Evolutionary conservation across 1,140 invertebrate genomes (phyloP).

Genomic region (Adoxophyes honmai): DNA sequence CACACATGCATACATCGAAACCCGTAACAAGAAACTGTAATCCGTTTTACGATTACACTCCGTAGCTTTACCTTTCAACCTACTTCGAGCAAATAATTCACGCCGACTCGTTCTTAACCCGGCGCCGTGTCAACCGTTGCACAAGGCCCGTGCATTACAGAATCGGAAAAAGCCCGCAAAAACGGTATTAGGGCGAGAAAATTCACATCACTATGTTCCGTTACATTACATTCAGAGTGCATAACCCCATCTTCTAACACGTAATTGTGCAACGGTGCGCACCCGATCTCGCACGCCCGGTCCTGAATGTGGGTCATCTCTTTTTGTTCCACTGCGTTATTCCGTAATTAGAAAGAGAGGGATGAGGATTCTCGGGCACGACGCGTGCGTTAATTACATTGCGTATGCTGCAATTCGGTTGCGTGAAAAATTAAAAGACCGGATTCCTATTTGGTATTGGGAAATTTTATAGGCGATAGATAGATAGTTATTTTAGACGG

Average conservation of each 20-base stretch:
- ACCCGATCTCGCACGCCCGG: slow-evolving; percentile 70
- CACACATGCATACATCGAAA: too few relatives aligned
- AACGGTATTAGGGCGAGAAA: slow-evolving; percentile 71
- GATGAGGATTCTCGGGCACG: slow-evolving; percentile 38
- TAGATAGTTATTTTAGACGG: too few relatives aligned
- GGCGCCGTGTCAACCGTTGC: slow-evolving; percentile 35
- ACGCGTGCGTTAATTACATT: slow-evolving; percentile 26
- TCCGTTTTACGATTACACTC: neutral
- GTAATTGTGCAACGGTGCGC: slow-evolving; percentile 70
- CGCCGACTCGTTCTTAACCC: neutral
- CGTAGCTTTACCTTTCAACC: too few relatives aligned
- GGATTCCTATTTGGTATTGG: too few relatives aligned
- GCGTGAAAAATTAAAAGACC: slow-evolving; percentile 35
- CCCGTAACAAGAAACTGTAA: neutral
- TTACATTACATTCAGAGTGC: slow-evolving; percentile 63
- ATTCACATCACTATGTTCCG: slow-evolving; percentile 69
- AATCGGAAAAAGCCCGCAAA: slow-evolving; percentile 60
- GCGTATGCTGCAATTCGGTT: slow-evolving; percentile 44
- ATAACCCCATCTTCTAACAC: slow-evolving; percentile 68
- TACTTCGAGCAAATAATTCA: neutral
- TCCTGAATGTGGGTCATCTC: slow-evolving; percentile 76
- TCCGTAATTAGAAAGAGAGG: slow-evolving; percentile 75
- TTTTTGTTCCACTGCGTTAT: slow-evolving; percentile 75
- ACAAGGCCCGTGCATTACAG: slow-evolving; percentile 46
- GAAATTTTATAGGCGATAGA: too few relatives aligned